Percentiles rank a stretch among this genome's conserved stretches.
Conservation (phyloP, 2,113 vertebrate species). For the Hucho hucho region DNA sequence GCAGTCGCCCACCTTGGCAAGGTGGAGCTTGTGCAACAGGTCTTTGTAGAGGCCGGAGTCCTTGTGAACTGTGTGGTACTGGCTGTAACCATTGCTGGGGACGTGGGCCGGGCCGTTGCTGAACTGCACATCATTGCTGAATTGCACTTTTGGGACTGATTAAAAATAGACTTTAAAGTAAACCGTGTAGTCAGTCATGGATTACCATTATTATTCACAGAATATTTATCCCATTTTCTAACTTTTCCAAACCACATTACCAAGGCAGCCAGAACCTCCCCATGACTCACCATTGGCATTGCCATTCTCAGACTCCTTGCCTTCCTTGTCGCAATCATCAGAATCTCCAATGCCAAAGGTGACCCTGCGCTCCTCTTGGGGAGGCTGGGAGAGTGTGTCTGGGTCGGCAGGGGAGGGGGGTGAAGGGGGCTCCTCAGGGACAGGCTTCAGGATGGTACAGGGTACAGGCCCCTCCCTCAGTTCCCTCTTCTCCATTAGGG, state of each 20-base stretch:
- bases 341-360: constrained; percentile 88
- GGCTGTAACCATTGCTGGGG: constrained; percentile 84
- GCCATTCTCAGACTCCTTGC: constrained; percentile 39
- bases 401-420: not conserved
- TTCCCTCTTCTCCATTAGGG: constrained; percentile 89
- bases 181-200: too few species aligned
- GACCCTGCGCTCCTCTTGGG: constrained; percentile 83
- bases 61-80: constrained; percentile 97
- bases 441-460: constrained; percentile 79
- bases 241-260: not conserved
- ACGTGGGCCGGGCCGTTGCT: constrained; percentile 81
- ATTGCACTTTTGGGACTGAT: constrained; percentile 37
- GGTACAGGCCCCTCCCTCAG: constrained; percentile 62
- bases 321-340: constrained; percentile 80
- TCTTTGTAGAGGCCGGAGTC: constrained; percentile 97
- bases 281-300: not conserved
- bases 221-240: not conserved
- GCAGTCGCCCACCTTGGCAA: constrained; percentile 95
- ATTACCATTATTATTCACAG: not conserved
- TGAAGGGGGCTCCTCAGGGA: constrained; percentile 61
- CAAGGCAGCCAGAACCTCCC: not conserved
- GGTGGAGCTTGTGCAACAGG: constrained; percentile 93
- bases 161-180: not conserved
- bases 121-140: constrained; percentile 78
- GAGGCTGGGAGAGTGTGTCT: constrained; percentile 36